Conservation (phyloP, 2,113 vertebrate genomes). For the Merops nubicus region DNA sequence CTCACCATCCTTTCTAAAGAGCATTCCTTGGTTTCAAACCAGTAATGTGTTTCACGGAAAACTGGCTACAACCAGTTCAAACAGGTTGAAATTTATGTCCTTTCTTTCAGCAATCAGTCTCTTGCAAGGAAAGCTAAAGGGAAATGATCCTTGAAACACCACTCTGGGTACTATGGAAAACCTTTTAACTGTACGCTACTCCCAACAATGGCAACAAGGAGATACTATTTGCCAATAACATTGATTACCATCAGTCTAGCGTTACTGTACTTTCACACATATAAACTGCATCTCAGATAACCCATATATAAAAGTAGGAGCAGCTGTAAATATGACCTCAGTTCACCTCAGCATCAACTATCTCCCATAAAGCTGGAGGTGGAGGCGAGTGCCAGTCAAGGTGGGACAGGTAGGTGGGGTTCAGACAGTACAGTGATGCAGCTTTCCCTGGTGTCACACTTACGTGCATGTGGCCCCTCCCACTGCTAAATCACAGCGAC, state of each 20-base stretch:
- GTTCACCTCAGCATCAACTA: background rate
- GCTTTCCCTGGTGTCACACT: background rate
- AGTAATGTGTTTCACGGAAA: background rate
- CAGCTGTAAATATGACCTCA: background rate
- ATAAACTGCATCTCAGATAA: background rate
- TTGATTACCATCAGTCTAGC: background rate
- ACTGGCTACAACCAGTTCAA: conserved; percentile 11
- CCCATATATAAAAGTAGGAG: background rate
- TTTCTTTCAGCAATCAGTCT: conserved; percentile 55
- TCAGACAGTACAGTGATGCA: accelerated
- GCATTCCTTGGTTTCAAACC: conserved; percentile 22
- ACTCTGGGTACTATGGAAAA: conserved; percentile 47
- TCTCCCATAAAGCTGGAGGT: background rate
- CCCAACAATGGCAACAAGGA: background rate
- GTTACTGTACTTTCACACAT: background rate
- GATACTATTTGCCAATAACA: background rate
- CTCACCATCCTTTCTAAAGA: background rate
- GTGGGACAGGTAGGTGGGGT: background rate
- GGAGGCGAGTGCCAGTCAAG: background rate
- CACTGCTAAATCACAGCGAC: background rate
- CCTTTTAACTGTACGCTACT: background rate
- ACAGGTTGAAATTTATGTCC: background rate
- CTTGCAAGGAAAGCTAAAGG: conserved; percentile 36
- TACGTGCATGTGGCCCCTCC: background rate
- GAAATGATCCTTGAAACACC: conserved; percentile 69